phyloP scores from a whole-genome alignment of 2,797 vertebrate genomes.

The Knipowitschia caucasica region DNA sequence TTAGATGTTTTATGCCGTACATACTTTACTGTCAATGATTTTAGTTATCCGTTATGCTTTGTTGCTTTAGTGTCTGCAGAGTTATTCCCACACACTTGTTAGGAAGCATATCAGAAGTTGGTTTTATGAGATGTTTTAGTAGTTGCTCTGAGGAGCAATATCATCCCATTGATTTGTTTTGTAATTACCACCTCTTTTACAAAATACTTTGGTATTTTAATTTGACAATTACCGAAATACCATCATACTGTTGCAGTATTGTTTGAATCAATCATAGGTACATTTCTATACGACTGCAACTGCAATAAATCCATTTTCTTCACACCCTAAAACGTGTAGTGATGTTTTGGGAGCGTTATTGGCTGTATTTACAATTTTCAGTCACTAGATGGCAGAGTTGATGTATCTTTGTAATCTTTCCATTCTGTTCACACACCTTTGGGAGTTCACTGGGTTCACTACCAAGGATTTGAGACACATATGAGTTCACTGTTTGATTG shows the following conservation, averaged over 20 bases:
- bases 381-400: slow-evolving; percentile 64
- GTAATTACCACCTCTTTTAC: neutral
- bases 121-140: slow-evolving; percentile 23
- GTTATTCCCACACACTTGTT: slow-evolving; percentile 9
- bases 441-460: slow-evolving; percentile 70
- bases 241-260: neutral
- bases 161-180: slow-evolving; percentile 16
- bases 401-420: slow-evolving; percentile 3
- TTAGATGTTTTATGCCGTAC: too few relatives aligned
- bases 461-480: slow-evolving; percentile 56
- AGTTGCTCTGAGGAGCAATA: slow-evolving; percentile 14
- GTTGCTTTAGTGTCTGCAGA: neutral
- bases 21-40: slow-evolving; percentile 26
- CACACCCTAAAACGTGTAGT: neutral
- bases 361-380: slow-evolving; percentile 8
- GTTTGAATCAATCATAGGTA: slow-evolving; percentile 21
- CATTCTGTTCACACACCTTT: slow-evolving; percentile 37
- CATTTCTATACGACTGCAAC: too few relatives aligned
- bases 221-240: slow-evolving; percentile 14
- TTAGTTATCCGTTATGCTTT: slow-evolving; percentile 16
- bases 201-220: slow-evolving; percentile 26
- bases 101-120: slow-evolving; percentile 8
- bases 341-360: neutral
- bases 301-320: slow-evolving; percentile 51
- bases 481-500: slow-evolving; percentile 44